Evolutionary conservation across 2,797 vertebrate genomes (phyloP).

Genomic region (Micropoecilia bifurca): DNA sequence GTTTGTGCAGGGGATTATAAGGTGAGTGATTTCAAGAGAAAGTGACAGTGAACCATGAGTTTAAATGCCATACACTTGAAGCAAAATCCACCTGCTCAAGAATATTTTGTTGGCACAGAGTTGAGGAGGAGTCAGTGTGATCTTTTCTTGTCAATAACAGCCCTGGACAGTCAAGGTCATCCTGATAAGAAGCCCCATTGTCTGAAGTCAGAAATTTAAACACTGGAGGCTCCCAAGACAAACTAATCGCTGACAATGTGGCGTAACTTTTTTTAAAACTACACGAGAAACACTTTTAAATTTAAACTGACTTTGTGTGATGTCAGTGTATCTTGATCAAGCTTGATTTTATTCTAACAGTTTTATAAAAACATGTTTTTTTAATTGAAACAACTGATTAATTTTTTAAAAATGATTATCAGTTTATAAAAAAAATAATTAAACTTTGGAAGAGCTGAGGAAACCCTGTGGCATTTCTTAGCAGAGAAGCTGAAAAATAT

Average conservation of each 20-base stretch:
- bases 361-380: not conserved
- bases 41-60: not conserved
- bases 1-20: too few species aligned
- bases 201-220: slow-evolving; percentile 25
- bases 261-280: not conserved
- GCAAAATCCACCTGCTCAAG: not conserved
- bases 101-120: not conserved
- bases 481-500: not conserved
- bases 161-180: slow-evolving; percentile 3
- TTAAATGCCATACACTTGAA: not conserved
- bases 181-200: slow-evolving; percentile 13
- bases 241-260: not conserved
- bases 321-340: not conserved
- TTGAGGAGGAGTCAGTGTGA: not conserved
- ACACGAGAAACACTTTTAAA: not conserved
- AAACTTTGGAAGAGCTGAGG: not conserved
- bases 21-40: not conserved
- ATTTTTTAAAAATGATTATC: not conserved
- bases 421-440: not conserved
- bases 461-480: not conserved
- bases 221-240: not conserved
- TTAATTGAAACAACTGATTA: not conserved
- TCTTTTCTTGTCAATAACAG: not conserved
- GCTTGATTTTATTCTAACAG: not conserved
- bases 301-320: not conserved